Conservation (phyloP, 1,140 invertebrate genomes). For the Planococcus citri region DNA sequence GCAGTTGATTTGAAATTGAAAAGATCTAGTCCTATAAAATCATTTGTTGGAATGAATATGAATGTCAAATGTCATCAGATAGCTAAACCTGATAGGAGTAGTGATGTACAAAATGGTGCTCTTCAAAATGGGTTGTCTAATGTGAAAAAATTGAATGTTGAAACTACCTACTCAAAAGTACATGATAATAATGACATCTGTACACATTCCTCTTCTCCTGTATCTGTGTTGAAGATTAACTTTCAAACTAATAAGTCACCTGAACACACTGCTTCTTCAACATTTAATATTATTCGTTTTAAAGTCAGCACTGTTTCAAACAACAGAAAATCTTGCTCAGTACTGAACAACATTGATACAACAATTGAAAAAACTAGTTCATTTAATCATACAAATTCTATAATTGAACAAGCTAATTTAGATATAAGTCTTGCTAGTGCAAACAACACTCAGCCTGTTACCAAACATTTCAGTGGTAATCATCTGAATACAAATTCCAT, state of each 20-base stretch:
- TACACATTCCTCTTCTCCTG: background rate
- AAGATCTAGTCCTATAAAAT: conserved; percentile 5
- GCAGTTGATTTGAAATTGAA: background rate
- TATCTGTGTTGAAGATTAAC: background rate
- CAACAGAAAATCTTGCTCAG: too few species aligned
- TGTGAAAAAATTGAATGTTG: background rate
- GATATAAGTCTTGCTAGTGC: background rate
- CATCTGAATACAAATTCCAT: background rate
- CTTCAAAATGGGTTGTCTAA: background rate
- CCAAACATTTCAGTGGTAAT: background rate
- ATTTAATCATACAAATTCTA: too few species aligned
- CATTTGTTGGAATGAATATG: background rate
- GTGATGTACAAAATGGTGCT: background rate
- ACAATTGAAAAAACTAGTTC: too few species aligned
- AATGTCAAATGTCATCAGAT: background rate
- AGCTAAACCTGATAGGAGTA: background rate
- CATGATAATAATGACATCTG: background rate
- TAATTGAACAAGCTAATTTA: background rate
- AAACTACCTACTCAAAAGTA: background rate
- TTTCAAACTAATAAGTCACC: background rate
- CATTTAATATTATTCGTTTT: too few species aligned
- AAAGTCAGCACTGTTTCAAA: too few species aligned
- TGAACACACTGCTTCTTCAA: background rate
- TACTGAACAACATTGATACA: too few species aligned
- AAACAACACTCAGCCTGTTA: background rate